These are phyloP conservation scores for Nothobranchius kuhntae DNA, from an alignment of 2,113 vertebrate genomes.

Conservation along the genomic window DNA sequence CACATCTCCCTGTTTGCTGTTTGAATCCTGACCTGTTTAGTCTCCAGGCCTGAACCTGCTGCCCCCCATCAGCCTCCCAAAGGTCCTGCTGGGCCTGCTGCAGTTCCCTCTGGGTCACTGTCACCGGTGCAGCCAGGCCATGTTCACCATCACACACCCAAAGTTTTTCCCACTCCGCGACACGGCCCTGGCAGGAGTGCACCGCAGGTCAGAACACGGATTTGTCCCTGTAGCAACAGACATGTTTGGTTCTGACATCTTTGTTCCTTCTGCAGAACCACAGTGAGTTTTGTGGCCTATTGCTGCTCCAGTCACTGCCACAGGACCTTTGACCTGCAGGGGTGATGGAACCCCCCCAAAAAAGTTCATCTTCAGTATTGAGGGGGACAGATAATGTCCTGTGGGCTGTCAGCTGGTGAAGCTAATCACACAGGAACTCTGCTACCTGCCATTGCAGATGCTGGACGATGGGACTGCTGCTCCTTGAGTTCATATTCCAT, in stretches of 20 bases:
- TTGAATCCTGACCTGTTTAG: conserved; percentile 7
- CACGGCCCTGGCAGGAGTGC: conserved; percentile 91
- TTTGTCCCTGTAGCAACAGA: background rate
- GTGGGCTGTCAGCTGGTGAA: background rate
- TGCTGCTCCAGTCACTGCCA: conserved; percentile 96
- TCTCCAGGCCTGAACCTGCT: conserved; percentile 82
- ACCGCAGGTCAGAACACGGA: conserved; percentile 85
- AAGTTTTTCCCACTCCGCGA: conserved; percentile 93
- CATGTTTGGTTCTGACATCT: background rate
- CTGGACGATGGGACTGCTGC: background rate
- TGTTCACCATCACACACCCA: conserved; percentile 97
- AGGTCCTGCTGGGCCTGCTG: conserved; percentile 89
- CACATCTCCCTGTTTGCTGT: too few relatives aligned
- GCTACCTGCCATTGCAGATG: too few relatives aligned
- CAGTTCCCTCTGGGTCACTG: conserved; percentile 94
- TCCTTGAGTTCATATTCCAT: conserved; percentile 1
- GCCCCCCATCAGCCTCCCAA: conserved; percentile 87
- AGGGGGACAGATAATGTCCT: background rate
- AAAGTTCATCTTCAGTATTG: background rate
- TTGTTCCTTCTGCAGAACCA: conserved; percentile 76
- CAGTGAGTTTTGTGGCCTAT: conserved; percentile 95
- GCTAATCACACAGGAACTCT: too few relatives aligned
- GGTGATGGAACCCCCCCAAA: conserved; percentile 70
- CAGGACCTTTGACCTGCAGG: conserved; percentile 91
- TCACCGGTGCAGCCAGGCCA: conserved; percentile 93